These are phyloP conservation scores for Odiellus spinosus DNA, from an alignment of 2,888 invertebrate genomes.

Conservation along the genomic window DNA sequence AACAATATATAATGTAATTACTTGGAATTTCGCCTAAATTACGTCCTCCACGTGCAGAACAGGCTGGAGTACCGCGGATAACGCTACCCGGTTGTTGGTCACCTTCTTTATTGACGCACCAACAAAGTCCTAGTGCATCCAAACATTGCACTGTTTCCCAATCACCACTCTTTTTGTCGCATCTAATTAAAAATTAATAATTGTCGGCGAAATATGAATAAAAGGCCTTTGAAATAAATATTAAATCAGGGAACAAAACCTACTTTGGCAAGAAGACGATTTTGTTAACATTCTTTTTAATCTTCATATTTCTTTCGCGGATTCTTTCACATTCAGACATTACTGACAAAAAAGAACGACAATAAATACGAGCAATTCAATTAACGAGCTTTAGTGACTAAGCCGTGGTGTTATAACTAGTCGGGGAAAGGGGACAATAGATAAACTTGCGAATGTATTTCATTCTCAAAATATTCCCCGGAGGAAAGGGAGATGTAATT, in stretches of 20 bases:
- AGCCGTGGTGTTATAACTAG: too few species aligned
- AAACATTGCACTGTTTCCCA: constrained; percentile 73
- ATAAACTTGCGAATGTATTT: too few species aligned
- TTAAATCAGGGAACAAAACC: constrained; percentile 33
- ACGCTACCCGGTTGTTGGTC: constrained; percentile 36
- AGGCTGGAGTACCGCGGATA: constrained; percentile 55
- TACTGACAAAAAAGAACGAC: constrained; percentile 32
- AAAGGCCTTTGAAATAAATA: too few species aligned
- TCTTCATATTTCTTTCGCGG: constrained; percentile 56
- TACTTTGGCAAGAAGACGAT: constrained; percentile 62
- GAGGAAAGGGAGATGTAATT: too few species aligned
- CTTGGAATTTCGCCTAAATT: too few species aligned
- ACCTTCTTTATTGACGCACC: constrained; percentile 69
- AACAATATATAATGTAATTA: too few species aligned
- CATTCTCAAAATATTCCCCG: too few species aligned
- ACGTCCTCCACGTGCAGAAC: constrained; percentile 50
- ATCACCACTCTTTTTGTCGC: constrained; percentile 38
- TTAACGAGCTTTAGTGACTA: too few species aligned
- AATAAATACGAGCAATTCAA: too few species aligned
- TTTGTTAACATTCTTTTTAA: constrained; percentile 51
- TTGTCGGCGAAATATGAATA: too few species aligned
- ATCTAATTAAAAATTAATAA: constrained; percentile 7
- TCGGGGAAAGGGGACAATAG: too few species aligned
- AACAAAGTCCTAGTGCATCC: constrained; percentile 58
- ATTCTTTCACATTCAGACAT: constrained; percentile 64